A percentile compares a stretch with the other conserved stretches of the same genome.
These are phyloP conservation scores for Pseudoatta argentina DNA, from an alignment of 1,140 invertebrate species.

Conservation along the genomic window DNA sequence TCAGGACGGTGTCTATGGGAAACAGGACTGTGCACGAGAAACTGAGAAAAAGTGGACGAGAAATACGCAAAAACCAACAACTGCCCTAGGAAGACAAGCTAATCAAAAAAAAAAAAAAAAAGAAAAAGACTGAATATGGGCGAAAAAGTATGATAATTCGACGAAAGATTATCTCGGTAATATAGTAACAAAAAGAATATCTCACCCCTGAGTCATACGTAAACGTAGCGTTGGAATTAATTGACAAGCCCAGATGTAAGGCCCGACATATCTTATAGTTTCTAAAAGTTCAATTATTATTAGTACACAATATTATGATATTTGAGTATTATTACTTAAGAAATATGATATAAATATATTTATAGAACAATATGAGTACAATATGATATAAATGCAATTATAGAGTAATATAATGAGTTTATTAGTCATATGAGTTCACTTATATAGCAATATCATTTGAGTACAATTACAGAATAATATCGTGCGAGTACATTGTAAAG, in stretches of 20 bases:
- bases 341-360: not conserved
- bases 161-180: constrained; percentile 46
- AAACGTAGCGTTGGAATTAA: constrained; percentile 24
- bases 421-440: not conserved
- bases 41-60: constrained; percentile 55
- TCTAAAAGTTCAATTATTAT: not conserved
- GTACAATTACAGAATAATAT: not conserved
- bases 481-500: not conserved
- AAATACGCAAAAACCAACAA: constrained; percentile 77
- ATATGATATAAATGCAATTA: not conserved
- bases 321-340: constrained; percentile 20
- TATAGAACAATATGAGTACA: constrained; percentile 6
- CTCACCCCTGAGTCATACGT: constrained; percentile 6
- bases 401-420: not conserved
- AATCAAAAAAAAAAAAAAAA: too few relatives aligned
- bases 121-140: constrained; percentile 27
- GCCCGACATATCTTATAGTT: not conserved
- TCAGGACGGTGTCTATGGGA: too few relatives aligned
- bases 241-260: constrained; percentile 29
- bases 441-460: not conserved
- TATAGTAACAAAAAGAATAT: constrained; percentile 59
- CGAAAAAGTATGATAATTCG: constrained; percentile 37
- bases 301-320: not conserved
- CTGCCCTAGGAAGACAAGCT: constrained; percentile 78
- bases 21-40: too few relatives aligned